Evolutionary conservation across 2,888 invertebrate species (phyloP).

Genomic region (Lamellibrachia satsuma): DNA sequence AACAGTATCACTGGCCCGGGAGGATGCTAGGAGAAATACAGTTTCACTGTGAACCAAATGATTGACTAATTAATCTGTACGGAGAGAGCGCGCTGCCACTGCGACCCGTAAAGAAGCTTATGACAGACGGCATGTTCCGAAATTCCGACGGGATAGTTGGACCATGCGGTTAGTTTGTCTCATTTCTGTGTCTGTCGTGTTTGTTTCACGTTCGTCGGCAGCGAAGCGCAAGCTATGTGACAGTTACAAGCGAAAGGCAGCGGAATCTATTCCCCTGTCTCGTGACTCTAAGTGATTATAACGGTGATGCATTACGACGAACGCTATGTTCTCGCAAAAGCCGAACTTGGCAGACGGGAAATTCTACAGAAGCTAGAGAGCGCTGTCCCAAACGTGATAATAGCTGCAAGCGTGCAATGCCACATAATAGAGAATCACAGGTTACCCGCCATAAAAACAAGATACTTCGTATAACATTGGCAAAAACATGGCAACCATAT

Average conservation of each 20-base stretch:
- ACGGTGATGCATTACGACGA: background rate
- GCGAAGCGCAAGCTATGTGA: background rate
- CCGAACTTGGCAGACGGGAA: background rate
- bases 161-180: background rate
- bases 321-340: background rate
- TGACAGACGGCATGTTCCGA: background rate
- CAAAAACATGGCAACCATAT: slow-evolving; percentile 11
- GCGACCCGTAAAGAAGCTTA: background rate
- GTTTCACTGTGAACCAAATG: background rate
- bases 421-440: background rate
- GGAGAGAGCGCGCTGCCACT: background rate
- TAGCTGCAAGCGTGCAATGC: background rate
- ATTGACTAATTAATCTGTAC: no score
- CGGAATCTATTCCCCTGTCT: background rate
- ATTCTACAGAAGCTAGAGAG: background rate
- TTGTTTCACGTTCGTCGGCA: background rate
- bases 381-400: background rate
- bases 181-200: background rate
- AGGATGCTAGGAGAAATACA: background rate
- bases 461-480: background rate
- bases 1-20: background rate
- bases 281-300: slow-evolving; percentile 17
- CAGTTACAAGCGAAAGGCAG: background rate
- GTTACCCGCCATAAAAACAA: background rate
- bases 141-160: background rate